A percentile compares a stretch with the other conserved stretches of the same genome.
phyloP scores from a whole-genome alignment of 1,140 invertebrate species.

The Centruroides sculpturatus region DNA sequence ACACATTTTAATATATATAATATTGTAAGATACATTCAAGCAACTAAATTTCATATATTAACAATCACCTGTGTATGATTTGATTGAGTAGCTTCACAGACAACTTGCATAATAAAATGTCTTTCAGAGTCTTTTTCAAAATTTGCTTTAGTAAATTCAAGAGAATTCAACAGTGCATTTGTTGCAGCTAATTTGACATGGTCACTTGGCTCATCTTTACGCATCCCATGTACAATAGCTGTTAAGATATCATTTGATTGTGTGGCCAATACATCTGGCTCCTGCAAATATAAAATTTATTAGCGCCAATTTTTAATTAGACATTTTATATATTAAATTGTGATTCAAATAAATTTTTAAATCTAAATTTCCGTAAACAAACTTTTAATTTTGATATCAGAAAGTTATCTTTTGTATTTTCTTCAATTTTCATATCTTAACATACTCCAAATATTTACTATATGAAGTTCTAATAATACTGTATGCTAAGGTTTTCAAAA shows the following conservation, averaged over 20 bases:
- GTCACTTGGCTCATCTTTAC: conserved; percentile 60
- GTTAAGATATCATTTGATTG: conserved; percentile 95
- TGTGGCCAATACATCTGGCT: conserved; percentile 74
- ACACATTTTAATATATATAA: neutral
- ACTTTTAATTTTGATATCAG: no score
- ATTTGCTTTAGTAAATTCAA: conserved; percentile 97
- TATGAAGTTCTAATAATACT: no score
- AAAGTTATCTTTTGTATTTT: no score
- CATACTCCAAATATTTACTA: no score
- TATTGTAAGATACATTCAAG: neutral
- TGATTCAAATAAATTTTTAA: no score
- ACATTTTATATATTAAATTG: no score
- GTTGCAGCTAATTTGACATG: conserved; percentile 88
- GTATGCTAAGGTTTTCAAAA: no score
- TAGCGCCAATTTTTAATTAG: no score
- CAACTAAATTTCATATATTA: neutral
- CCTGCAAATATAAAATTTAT: conserved; percentile 29
- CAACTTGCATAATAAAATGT: conserved; percentile 97
- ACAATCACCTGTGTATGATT: conserved; percentile 60
- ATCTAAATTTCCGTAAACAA: no score
- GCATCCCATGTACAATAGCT: conserved; percentile 97
- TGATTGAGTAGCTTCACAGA: conserved; percentile 63
- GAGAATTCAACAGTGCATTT: conserved; percentile 89
- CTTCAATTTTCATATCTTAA: no score
- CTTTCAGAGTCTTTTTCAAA: conserved; percentile 95